Evolutionary conservation across 2,888 invertebrate genomes (phyloP), one percentile per base, ranked within the genome.

Genomic region (Drosophila meridiana): DNA sequence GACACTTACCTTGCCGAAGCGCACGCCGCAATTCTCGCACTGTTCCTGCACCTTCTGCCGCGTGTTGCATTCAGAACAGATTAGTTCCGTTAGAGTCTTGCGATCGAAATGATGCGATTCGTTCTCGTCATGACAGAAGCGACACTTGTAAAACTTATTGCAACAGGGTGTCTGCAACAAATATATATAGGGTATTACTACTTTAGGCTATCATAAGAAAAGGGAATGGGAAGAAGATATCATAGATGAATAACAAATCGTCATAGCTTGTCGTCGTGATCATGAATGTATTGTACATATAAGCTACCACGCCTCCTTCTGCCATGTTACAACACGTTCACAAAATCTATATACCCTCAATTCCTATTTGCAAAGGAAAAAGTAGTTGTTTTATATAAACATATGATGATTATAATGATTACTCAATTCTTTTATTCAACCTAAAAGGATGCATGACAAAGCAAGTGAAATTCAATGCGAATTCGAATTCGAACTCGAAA

Each of bases 81-180:
- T 96, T 66, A 98, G 94, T 93, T 97, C 96, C 0, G 96, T 96
- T 4, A 98, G 96, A 57, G 96, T 95, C 92, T 97, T 97, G 67
- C 98, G 94, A 93, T 97, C 96, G 80, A 98, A 95, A 76, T 96
- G 95, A 92, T 98, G 98, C 73, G 95, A 94, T 91, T 98, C 98
- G 43, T 94, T 96, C 90, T 98, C 97, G 93, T 98, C 97, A 85
- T 98, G 98, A 90, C 98, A 98, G 92, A 98, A 97, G 38, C 98
- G 95, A 91, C 98, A 98, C 73, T 96, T 96, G 93, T 98, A 98
- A 9, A 97, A 95, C 93, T 97, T 97, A 89, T 96, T 96, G 93
- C 98, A 98, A 92, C 98, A 98, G 61, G 97, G 97, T 28, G 97
- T 96, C 98, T 98, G 94, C 9, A 66, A 94, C 94, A 34, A 0